Percentiles rank a stretch among this genome's conserved stretches.
Evolutionary conservation across 2,797 vertebrate genomes (phyloP).

Genomic region (Gambusia yucatana): DNA sequence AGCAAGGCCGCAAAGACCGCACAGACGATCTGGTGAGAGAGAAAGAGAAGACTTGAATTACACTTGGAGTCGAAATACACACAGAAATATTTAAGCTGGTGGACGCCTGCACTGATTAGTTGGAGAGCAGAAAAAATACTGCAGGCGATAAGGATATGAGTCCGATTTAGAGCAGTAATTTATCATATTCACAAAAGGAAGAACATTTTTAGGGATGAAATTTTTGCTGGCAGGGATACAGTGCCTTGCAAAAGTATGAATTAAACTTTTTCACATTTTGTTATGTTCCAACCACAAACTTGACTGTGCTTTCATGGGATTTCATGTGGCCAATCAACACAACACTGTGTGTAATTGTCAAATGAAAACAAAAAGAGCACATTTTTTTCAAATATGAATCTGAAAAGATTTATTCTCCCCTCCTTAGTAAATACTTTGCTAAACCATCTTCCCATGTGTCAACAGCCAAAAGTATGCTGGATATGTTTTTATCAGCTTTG

Average conservation of each 20-base stretch:
- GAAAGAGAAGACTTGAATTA: slow-evolving; percentile 52
- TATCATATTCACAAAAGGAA: slow-evolving; percentile 16
- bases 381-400: not conserved
- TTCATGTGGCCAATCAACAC: not conserved
- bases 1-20: slow-evolving; percentile 95
- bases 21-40: slow-evolving; percentile 89
- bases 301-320: not conserved
- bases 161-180: slow-evolving; percentile 26
- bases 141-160: slow-evolving; percentile 26
- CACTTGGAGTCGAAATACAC: slow-evolving; percentile 32
- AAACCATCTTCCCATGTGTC: not conserved
- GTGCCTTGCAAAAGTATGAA: not conserved
- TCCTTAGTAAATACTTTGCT: not conserved
- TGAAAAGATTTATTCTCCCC: not conserved
- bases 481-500: not conserved
- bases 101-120: slow-evolving; percentile 29
- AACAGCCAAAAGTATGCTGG: not conserved
- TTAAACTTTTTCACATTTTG: not conserved
- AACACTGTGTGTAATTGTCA: not conserved
- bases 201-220: slow-evolving; percentile 37
- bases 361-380: not conserved
- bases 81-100: slow-evolving; percentile 13
- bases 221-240: slow-evolving; percentile 2
- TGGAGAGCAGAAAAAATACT: slow-evolving; percentile 19
- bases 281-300: not conserved